These are phyloP conservation scores for Conus ventricosus DNA, from an alignment of 1,140 invertebrate species.

Conservation along the genomic window DNA sequence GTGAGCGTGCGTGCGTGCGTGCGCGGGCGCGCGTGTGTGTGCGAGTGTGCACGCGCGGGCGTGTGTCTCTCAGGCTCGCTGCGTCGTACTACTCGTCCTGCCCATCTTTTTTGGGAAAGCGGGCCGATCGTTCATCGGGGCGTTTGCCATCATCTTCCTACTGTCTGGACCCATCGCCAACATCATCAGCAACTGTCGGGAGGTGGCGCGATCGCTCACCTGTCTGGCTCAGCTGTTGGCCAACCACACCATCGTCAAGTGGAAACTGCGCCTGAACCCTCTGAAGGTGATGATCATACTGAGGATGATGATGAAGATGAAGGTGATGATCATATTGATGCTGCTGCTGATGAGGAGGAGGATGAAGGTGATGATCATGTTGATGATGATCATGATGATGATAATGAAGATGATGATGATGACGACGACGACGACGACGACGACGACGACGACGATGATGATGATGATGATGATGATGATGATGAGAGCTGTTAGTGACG, in stretches of 20 bases:
- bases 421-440: too few relatives aligned
- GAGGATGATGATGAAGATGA: background rate
- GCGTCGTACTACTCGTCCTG: slow-evolving; percentile 59
- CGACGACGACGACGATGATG: too few relatives aligned
- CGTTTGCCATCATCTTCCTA: slow-evolving; percentile 60
- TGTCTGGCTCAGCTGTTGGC: slow-evolving; percentile 58
- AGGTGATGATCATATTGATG: too few relatives aligned
- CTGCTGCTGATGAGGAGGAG: too few relatives aligned
- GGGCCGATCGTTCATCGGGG: slow-evolving; percentile 60
- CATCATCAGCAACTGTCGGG: slow-evolving; percentile 47
- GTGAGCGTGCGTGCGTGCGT: too few relatives aligned
- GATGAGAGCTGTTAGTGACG: too few relatives aligned
- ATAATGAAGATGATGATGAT: too few relatives aligned
- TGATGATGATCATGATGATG: too few relatives aligned
- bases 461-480: too few relatives aligned
- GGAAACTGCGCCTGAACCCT: slow-evolving; percentile 54
- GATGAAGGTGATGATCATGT: too few relatives aligned
- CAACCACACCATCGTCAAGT: slow-evolving; percentile 57
- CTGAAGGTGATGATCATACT: slow-evolving; percentile 38
- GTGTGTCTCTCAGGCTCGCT: slow-evolving; percentile 44
- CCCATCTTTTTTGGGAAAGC: slow-evolving; percentile 63
- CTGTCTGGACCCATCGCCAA: slow-evolving; percentile 55
- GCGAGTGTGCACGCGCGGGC: too few relatives aligned
- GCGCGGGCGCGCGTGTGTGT: too few relatives aligned
- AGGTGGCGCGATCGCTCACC: slow-evolving; percentile 54